These are phyloP conservation scores for Zosterops lateralis DNA, from an alignment of 2,113 vertebrate species.

Conservation along the genomic window DNA sequence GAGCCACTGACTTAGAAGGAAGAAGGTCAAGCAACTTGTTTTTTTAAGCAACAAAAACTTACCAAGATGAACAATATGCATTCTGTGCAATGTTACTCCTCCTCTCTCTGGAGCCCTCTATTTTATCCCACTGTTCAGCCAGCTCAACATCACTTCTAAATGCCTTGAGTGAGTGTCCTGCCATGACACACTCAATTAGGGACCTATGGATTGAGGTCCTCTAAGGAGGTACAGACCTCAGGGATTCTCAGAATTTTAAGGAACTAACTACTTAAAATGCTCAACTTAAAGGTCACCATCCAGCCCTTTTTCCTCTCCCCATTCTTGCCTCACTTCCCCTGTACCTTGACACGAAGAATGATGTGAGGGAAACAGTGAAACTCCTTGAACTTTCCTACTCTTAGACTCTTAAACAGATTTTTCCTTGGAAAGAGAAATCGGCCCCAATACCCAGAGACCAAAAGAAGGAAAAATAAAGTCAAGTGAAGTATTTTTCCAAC, in stretches of 20 bases:
- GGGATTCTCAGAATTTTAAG: neutral
- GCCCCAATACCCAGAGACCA: neutral
- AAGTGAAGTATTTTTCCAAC: conserved; percentile 14
- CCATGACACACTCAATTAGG: neutral
- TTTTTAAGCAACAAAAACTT: neutral
- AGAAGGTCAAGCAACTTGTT: neutral
- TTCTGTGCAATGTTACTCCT: neutral
- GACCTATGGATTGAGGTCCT: neutral
- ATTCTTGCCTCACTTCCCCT: neutral
- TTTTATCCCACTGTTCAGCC: neutral
- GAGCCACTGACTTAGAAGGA: neutral
- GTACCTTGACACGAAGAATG: neutral
- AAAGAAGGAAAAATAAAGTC: conserved; percentile 35
- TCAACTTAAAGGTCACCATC: neutral
- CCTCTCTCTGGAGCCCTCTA: neutral
- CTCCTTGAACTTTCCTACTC: conserved; percentile 1
- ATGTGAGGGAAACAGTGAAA: conserved; percentile 24
- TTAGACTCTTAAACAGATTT: neutral
- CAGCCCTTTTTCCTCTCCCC: neutral
- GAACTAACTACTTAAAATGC: neutral
- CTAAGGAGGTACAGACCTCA: neutral
- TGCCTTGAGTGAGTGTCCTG: neutral
- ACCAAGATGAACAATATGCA: neutral
- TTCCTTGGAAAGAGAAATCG: conserved; percentile 41
- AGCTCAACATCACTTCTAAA: neutral